These are phyloP conservation scores for Brachylomia viminalis DNA, from an alignment of 2,888 invertebrate species.

Conservation along the genomic window DNA sequence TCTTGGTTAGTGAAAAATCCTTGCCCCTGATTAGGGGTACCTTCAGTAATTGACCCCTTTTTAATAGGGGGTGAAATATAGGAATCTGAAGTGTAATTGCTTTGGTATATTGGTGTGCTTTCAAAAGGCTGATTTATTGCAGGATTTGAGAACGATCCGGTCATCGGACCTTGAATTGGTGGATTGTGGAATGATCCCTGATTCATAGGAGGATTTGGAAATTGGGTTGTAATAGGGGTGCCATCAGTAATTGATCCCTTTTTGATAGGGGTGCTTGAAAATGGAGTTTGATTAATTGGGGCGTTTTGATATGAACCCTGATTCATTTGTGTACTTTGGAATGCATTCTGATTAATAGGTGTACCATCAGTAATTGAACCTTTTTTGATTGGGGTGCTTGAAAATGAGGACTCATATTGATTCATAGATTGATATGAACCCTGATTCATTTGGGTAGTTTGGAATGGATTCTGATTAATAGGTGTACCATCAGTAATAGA, in stretches of 20 bases:
- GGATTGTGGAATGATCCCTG: constrained; percentile 38
- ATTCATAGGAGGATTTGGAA: constrained; percentile 28
- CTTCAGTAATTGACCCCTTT: constrained; percentile 52
- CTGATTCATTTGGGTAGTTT: constrained; percentile 36
- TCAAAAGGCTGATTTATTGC: constrained; percentile 45
- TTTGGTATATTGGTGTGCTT: constrained; percentile 49
- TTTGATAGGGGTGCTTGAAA: constrained; percentile 34
- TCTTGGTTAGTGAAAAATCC: constrained; percentile 33
- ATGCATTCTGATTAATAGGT: constrained; percentile 23
- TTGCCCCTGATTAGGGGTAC: constrained; percentile 43
- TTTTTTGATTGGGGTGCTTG: constrained; percentile 35
- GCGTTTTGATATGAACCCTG: constrained; percentile 21
- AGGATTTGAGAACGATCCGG: constrained; percentile 40
- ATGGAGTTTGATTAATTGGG: constrained; percentile 29
- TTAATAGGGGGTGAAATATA: constrained; percentile 37
- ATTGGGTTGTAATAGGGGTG: not conserved
- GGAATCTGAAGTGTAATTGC: constrained; percentile 45
- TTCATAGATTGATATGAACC: constrained; percentile 35
- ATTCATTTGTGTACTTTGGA: too few species aligned
- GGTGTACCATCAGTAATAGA: constrained; percentile 48
- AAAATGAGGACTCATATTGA: constrained; percentile 29
- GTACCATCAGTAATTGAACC: constrained; percentile 53
- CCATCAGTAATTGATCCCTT: constrained; percentile 30
- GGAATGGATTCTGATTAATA: constrained; percentile 23
- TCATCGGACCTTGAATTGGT: constrained; percentile 26